Evolutionary conservation across 1,140 invertebrate genomes (phyloP), one percentile per base, ranked within the genome.

Genomic region (Subanguina moxae): DNA sequence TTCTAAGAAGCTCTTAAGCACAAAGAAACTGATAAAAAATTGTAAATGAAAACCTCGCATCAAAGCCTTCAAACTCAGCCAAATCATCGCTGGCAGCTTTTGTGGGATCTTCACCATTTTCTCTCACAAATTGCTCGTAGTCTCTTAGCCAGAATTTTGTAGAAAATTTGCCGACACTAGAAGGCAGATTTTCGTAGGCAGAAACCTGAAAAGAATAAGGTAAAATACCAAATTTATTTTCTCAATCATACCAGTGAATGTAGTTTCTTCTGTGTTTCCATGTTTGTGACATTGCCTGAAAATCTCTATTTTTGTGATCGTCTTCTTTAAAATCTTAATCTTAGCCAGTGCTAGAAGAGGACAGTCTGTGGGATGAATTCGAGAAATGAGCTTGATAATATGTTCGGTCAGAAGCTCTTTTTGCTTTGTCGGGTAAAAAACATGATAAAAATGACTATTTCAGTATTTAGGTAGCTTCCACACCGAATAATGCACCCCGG

Each of bases 141-240:
- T 80, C 78, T 57, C 78, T 58, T 28, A 80, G 30, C 75, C 76
- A 80, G 57, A 83, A 80, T 59, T 80, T 80, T 21, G 78, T 80
- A 23, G 78, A 81, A 70, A 82, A 80, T 45, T 62, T 67, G 9
- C 78, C 78, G 19, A 81, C 67, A 19, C 76, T 78, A 23, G 72
- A 76, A 13, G 78, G 80, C 15, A 80, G 45, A 52, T 52, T 30
- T 65, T 80, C 78, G 52, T 82, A 78, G 32, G 77, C 74, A 25
- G 62, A 43, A 19, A 77, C 75, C 69, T 78, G 38, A 75, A 77
- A 76, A 32, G n/a, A 25, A 23, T 56, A 46, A n/a, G 15, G 45
- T 30, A 59, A 67, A 27, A 23, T 48, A 28, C 0, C 11, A 45
- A 0, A 13, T 30, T 30, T 68, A 1, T 15, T 25, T 32, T 0